Evolutionary conservation across 2,888 invertebrate species (phyloP).

Genomic region (Drosophila niveifrons): DNA sequence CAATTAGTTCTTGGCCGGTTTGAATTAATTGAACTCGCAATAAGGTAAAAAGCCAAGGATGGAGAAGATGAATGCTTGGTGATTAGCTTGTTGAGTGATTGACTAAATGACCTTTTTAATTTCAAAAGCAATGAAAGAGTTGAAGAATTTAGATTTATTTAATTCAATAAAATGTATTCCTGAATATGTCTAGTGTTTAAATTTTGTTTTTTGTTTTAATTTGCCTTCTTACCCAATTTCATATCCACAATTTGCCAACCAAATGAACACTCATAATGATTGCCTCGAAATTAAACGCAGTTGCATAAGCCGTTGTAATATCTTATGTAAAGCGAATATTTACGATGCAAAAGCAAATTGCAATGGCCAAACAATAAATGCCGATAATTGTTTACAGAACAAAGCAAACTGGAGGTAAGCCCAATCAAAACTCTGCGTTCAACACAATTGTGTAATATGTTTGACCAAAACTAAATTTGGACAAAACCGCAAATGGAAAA

Average conservation of each 20-base stretch:
- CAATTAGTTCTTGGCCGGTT: constrained; percentile 48
- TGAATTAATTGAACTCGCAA: constrained; percentile 35
- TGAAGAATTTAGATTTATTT: background rate
- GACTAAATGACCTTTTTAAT: background rate
- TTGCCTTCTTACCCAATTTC: background rate
- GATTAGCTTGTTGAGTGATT: constrained; percentile 30
- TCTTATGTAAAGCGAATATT: constrained; percentile 41
- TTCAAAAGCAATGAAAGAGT: background rate
- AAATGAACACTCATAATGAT: constrained; percentile 39
- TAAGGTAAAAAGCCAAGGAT: background rate
- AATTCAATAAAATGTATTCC: too few species aligned
- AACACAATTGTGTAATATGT: constrained; percentile 44
- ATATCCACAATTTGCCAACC: constrained; percentile 4
- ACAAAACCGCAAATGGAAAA: constrained; percentile 64
- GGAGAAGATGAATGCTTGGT: constrained; percentile 4
- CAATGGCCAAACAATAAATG: constrained; percentile 43
- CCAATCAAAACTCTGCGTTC: constrained; percentile 21
- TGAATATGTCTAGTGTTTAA: too few species aligned
- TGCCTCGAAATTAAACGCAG: constrained; percentile 44
- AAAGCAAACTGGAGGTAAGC: constrained; percentile 32
- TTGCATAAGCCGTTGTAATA: constrained; percentile 37
- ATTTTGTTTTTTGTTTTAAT: background rate
- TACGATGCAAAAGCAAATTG: constrained; percentile 49
- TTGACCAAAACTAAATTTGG: constrained; percentile 50
- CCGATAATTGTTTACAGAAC: constrained; percentile 58